Conservation (phyloP, 1,140 invertebrate genomes). For the Cryptotermes secundus region DNA sequence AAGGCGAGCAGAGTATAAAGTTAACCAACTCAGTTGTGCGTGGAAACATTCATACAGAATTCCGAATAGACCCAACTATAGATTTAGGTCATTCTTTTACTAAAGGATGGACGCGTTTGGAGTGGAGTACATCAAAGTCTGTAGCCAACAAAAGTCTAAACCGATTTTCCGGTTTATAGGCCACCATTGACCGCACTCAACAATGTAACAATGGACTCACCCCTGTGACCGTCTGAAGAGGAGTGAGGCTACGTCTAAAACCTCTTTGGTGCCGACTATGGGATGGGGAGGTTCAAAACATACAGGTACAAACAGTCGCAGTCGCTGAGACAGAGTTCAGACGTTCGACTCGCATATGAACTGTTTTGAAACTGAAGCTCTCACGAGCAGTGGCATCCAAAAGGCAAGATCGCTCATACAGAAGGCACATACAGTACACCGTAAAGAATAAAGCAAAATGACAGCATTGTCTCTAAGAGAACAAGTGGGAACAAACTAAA, state of each 20-base stretch:
- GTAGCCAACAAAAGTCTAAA: neutral
- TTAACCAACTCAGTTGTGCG: too few relatives aligned
- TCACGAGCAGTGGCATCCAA: too few relatives aligned
- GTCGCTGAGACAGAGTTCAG: too few relatives aligned
- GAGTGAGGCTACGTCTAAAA: neutral
- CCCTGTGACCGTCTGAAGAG: neutral
- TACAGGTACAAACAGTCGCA: neutral
- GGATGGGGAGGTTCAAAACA: neutral
- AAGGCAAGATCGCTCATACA: too few relatives aligned
- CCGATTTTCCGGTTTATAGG: conserved; percentile 16
- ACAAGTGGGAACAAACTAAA: too few relatives aligned
- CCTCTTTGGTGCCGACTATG: neutral
- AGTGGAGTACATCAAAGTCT: conserved; percentile 6
- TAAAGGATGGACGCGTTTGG: neutral
- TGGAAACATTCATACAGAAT: too few relatives aligned
- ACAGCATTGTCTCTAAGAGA: too few relatives aligned
- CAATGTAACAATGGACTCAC: conserved; percentile 14
- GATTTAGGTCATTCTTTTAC: neutral
- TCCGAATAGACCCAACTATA: neutral
- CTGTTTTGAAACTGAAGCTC: too few relatives aligned
- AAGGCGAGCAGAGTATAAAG: too few relatives aligned
- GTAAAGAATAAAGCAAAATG: too few relatives aligned
- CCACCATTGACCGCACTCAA: conserved; percentile 2
- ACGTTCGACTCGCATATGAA: too few relatives aligned
- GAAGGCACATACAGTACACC: too few relatives aligned